phyloP scores from a whole-genome alignment of 2,113 vertebrate genomes.

The Etia nguti region DNA sequence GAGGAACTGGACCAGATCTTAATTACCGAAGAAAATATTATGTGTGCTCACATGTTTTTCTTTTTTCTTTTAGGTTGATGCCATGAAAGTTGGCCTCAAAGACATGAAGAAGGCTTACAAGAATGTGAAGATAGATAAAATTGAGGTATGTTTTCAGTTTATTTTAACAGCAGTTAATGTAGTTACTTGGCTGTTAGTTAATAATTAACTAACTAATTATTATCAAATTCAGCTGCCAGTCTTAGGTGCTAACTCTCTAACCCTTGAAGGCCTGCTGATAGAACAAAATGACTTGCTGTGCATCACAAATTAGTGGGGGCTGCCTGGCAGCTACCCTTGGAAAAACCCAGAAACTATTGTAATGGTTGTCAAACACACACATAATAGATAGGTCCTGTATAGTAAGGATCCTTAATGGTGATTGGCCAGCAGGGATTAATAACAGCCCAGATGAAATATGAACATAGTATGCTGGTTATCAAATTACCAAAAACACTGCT shows the following conservation, averaged over 20 bases:
- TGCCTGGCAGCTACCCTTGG: neutral
- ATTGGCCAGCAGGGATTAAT: neutral
- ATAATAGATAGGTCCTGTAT: neutral
- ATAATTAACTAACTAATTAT: neutral
- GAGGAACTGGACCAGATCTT: neutral
- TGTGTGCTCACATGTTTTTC: neutral
- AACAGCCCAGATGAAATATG: neutral
- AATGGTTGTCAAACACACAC: neutral
- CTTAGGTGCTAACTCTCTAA: neutral
- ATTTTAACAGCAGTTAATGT: neutral
- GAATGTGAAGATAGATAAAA: slow-evolving; percentile 92
- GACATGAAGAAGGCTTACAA: slow-evolving; percentile 99
- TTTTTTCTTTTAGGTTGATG: slow-evolving; percentile 82
- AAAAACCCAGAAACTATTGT: neutral
- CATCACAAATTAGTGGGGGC: neutral
- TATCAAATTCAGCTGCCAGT: neutral
- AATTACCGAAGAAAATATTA: neutral
- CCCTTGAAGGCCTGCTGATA: neutral
- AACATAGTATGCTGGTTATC: neutral
- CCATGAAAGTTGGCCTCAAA: slow-evolving; percentile 95
- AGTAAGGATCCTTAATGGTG: neutral
- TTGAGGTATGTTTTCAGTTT: slow-evolving; percentile 79
- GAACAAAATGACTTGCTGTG: neutral
- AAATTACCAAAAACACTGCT: neutral
- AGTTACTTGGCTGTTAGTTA: neutral